Evolutionary conservation across 2,113 vertebrate species (phyloP), one percentile per base, ranked within the genome.

Genomic region (Salvelinus sp.): DNA sequence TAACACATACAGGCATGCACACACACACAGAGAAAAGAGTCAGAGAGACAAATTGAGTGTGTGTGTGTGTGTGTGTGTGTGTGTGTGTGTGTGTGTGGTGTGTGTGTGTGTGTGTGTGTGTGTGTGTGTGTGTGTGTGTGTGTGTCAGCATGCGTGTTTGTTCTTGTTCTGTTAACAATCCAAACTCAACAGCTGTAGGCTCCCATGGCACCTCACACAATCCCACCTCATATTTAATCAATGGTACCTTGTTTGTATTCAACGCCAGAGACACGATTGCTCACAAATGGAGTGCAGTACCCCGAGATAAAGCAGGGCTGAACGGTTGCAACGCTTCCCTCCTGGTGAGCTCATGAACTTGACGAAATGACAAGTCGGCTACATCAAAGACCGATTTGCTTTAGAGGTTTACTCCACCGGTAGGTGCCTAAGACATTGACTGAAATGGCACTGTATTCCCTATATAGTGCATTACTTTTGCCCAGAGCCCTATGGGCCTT

Each of bases 51-150:
- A 13, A 44, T 44, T 68, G 66, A 22, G 66, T 68, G 30, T n/a
- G 30, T 38, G 28, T 67, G 25, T 67, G 65, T 67, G 65, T 33
- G 65, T 33, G 65, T 18, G 25, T 25, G 25, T 25, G 25, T 25
- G 25, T 25, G 27, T 68, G 66, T 68, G 66, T 68, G 30, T 20
- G 30, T 33, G 27, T 67, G 25, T n/a, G n/a, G 30, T 33, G 27
- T 67, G 64, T 67, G 64, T 30, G 64, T 30, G 64, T 16, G 27
- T 27, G 27, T 27, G 28, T 18, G 64, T 30, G 23, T 67, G 64
- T 67, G 64, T 67, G 64, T 68, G 67, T 69, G 67, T 69, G 20
- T 22, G 33, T 44, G 30, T 68, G 27, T 68, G 66, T 68, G 66
- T 38, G 66, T 38, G 66, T n/a, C 30, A 16, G 38, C 16, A 9